phyloP scores from a whole-genome alignment of 2,113 vertebrate genomes.

The Podilymbus podiceps region DNA sequence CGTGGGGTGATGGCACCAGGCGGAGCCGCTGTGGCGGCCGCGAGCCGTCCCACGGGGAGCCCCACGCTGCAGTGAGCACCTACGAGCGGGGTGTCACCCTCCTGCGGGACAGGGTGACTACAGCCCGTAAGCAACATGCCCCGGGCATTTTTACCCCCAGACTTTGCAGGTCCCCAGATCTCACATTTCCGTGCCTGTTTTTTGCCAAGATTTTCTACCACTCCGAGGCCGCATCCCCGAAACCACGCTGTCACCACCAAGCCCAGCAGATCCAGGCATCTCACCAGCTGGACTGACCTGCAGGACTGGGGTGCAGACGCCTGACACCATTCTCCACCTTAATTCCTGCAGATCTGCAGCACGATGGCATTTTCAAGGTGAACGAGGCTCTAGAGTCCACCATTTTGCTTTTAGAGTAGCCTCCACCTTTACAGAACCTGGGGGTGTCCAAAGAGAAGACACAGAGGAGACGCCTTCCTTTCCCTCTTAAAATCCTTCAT shows the following conservation, averaged over 20 bases:
- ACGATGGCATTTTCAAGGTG: neutral
- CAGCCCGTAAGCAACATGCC: fast-evolving
- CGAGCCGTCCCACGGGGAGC: neutral
- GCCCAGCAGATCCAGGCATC: fast-evolving
- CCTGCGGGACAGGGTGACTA: neutral
- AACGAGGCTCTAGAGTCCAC: neutral
- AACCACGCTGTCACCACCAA: no score
- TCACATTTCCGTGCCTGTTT: neutral
- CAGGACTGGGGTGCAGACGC: no score
- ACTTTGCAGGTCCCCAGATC: neutral
- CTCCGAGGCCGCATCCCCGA: neutral
- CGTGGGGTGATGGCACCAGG: neutral
- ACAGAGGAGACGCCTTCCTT: neutral
- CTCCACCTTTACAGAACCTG: neutral
- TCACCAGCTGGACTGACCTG: neutral
- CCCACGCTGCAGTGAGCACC: fast-evolving
- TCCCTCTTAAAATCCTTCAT: neutral
- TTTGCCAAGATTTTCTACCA: neutral
- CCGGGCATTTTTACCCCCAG: neutral
- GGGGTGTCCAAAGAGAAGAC: neutral
- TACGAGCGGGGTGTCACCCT: neutral
- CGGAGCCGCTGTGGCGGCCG: fast-evolving
- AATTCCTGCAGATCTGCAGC: neutral
- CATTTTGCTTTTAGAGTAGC: neutral
- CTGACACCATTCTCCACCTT: neutral